Percentiles rank a stretch among this genome's conserved stretches.
Conservation (phyloP, 2,888 invertebrate species). For the Suillia variegata region DNA sequence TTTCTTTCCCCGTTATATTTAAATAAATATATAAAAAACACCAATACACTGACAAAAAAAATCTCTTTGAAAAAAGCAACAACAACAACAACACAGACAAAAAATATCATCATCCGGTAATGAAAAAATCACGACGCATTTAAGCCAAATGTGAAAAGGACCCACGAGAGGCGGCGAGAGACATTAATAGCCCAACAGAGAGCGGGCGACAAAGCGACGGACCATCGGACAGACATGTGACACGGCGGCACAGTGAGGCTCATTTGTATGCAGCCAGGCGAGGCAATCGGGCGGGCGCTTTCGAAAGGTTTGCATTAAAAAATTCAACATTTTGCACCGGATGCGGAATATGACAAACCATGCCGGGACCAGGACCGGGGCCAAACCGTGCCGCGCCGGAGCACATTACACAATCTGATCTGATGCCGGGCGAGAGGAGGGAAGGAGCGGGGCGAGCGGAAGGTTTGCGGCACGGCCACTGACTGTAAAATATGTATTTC, state of each 20-base stretch:
- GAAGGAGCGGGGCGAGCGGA: background rate
- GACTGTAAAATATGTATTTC: background rate
- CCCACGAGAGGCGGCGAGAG: too few species aligned
- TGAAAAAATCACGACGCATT: background rate
- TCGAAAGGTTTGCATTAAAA: background rate
- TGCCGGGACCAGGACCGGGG: too few species aligned
- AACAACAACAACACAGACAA: background rate
- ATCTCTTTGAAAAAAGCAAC: too few species aligned
- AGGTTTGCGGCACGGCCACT: background rate
- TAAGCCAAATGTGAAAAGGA: too few species aligned
- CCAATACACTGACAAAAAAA: too few species aligned
- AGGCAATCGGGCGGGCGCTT: conserved; percentile 23
- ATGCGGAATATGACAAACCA: too few species aligned
- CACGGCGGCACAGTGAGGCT: conserved; percentile 30
- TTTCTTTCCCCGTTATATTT: too few species aligned
- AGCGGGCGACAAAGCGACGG: background rate
- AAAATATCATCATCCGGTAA: background rate
- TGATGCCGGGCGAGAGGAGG: too few species aligned
- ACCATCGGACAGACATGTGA: background rate
- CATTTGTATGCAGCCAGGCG: conserved; percentile 48
- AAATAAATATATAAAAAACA: too few species aligned
- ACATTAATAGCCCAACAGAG: too few species aligned
- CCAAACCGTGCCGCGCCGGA: too few species aligned
- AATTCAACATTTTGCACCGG: background rate
- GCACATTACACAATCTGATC: too few species aligned